Evolutionary conservation across 2,797 vertebrate species (phyloP).

Genomic region (Malurus splendens): DNA sequence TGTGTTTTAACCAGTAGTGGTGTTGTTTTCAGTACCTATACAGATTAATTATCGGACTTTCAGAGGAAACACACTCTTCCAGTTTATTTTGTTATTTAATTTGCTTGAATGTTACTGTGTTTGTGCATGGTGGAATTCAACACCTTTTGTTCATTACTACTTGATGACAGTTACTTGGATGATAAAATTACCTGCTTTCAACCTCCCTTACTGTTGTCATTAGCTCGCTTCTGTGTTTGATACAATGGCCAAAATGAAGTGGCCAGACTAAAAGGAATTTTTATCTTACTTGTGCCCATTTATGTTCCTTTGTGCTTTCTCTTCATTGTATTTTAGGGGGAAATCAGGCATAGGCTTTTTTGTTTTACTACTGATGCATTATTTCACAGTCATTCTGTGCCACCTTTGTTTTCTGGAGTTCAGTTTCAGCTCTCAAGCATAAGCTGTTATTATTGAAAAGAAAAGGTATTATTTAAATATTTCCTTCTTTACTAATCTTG

Average conservation of each 20-base stretch:
- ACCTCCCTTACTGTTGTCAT: neutral
- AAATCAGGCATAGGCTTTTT: rapidly evolving
- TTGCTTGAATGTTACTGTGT: neutral
- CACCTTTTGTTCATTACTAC: neutral
- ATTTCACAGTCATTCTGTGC: neutral
- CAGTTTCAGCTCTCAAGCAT: neutral
- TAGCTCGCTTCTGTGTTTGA: neutral
- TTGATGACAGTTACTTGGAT: neutral
- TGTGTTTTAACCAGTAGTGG: neutral
- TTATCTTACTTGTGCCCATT: neutral
- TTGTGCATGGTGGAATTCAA: neutral
- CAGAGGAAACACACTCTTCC: neutral
- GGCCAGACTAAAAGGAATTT: neutral
- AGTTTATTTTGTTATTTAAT: neutral
- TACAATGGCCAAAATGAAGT: neutral
- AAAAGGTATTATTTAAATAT: neutral
- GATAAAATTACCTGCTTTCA: neutral
- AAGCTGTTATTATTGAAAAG: neutral
- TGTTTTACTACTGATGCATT: neutral
- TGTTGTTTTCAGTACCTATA: neutral
- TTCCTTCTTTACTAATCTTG: neutral
- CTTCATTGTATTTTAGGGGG: neutral
- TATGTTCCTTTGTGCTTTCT: neutral
- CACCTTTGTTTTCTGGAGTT: neutral
- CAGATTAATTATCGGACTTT: neutral